These are phyloP conservation scores for Galaxea fascicularis DNA, from an alignment of 92 coral and sea anemone genomes.

Conservation along the genomic window DNA sequence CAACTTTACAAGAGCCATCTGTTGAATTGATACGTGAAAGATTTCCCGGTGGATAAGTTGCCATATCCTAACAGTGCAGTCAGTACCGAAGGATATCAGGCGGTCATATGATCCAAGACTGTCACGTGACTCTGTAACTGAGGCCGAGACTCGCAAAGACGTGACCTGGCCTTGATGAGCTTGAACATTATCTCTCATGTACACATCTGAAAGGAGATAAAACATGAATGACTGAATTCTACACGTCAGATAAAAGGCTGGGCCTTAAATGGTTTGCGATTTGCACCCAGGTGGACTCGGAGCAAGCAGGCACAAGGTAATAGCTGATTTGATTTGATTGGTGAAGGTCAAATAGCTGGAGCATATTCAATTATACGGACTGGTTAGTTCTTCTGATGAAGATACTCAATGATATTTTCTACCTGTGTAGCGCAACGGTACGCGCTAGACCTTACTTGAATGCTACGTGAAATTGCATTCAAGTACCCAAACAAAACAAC, in stretches of 20 bases:
- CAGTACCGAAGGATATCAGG: constrained; percentile 90
- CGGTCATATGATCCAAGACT: constrained; percentile 77
- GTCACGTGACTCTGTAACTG: constrained; percentile 53
- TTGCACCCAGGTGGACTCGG: too few species aligned
- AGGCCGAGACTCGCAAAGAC: constrained; percentile 75
- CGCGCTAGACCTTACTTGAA: too few species aligned
- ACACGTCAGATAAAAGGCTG: background rate
- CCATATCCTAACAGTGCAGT: constrained; percentile 88
- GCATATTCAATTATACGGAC: too few species aligned
- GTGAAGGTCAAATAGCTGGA: too few species aligned
- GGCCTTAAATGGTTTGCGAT: too few species aligned
- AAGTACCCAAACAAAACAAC: too few species aligned
- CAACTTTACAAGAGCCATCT: constrained; percentile 80
- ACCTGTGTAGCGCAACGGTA: too few species aligned
- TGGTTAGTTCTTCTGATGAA: too few species aligned
- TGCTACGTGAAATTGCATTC: too few species aligned
- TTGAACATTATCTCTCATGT: constrained; percentile 86
- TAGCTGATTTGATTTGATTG: too few species aligned
- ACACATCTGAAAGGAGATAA: constrained; percentile 57
- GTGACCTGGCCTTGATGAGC: constrained; percentile 95
- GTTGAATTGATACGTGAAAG: constrained; percentile 66
- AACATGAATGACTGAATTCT: background rate
- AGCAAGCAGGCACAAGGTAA: too few species aligned
- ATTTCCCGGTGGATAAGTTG: constrained; percentile 56
- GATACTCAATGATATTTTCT: too few species aligned